A percentile compares a stretch with the other conserved stretches of the same genome.
Conservation (phyloP, 2,888 invertebrate species). For the Rhogogaster chlorosoma region DNA sequence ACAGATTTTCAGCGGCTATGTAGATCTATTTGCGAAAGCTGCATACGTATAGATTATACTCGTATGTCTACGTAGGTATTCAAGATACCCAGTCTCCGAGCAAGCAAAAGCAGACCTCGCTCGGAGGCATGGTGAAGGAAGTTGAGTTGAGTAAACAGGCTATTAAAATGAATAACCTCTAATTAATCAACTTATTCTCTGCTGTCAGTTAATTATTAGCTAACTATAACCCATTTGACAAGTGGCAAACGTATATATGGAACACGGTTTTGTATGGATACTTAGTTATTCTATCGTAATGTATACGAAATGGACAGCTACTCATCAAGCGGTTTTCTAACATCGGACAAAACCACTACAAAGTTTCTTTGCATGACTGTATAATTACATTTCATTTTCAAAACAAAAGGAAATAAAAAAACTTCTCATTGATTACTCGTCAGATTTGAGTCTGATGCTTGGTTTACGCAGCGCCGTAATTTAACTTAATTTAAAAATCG, state of each 20-base stretch:
- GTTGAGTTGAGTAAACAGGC: constrained; percentile 37
- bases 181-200: constrained; percentile 64
- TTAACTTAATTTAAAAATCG: too few relatives aligned
- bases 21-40: background rate
- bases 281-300: background rate
- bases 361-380: background rate
- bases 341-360: background rate
- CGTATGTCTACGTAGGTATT: background rate
- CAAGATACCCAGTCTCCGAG: background rate
- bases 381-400: background rate
- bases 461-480: too few relatives aligned
- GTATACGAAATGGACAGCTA: background rate
- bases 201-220: constrained; percentile 61
- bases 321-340: background rate
- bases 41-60: background rate
- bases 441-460: too few relatives aligned
- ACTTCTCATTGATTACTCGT: background rate
- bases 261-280: constrained; percentile 43
- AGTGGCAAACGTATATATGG: constrained; percentile 55
- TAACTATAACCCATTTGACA: constrained; percentile 62
- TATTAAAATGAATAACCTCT: constrained; percentile 56
- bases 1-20: background rate
- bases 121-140: background rate
- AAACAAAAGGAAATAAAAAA: background rate
- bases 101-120: background rate